Percentiles rank a stretch among this genome's conserved stretches.
Conservation (phyloP, 1,140 invertebrate species). For the Lamellibrachia luymesi region DNA sequence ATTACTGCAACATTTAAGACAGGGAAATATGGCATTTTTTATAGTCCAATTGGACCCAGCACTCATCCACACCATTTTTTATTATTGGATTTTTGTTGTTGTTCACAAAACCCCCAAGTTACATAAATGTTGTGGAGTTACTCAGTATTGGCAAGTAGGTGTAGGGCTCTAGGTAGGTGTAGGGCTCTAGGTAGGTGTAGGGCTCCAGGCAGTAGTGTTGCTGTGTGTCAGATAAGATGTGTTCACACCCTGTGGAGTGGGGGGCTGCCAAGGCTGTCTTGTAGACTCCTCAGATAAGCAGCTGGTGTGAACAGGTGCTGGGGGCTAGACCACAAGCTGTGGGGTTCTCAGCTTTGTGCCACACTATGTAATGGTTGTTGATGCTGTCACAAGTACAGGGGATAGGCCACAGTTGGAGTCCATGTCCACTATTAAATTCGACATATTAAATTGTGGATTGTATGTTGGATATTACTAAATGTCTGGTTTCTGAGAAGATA, state of each 20-base stretch:
- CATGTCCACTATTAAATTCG: background rate
- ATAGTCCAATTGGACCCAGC: no score
- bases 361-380: no score
- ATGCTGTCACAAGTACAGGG: background rate
- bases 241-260: background rate
- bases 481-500: background rate
- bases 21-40: no score
- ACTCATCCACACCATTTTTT: no score
- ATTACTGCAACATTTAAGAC: no score
- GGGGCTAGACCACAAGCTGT: background rate
- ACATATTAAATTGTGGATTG: background rate
- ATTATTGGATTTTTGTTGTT: no score
- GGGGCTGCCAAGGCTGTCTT: no score
- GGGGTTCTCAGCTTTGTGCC: background rate
- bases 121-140: no score
- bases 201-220: background rate
- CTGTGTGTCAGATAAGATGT: background rate
- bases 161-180: background rate
- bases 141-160: no score
- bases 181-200: background rate
- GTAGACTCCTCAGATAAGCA: background rate
- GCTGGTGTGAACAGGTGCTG: constrained; percentile 2
- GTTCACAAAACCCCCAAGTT: no score
- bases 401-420: background rate
- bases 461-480: background rate